Percentiles rank a stretch among this genome's conserved stretches.
Conservation (phyloP, 2,797 vertebrate species). For the Tokudaia muenninki region DNA sequence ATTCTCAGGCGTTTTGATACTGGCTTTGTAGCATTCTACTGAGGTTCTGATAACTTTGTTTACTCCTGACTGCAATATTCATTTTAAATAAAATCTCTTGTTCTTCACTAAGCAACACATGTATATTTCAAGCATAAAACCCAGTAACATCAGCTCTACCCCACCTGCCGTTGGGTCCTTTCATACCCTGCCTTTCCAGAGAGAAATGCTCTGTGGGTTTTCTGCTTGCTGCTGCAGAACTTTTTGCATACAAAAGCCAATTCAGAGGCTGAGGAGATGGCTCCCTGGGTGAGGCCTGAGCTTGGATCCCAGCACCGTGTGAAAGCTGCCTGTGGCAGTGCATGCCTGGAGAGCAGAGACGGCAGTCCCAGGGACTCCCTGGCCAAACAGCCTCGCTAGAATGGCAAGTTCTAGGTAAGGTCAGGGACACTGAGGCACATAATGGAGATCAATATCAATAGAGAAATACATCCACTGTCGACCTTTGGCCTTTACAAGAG, state of each 20-base stretch:
- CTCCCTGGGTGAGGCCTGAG: not conserved
- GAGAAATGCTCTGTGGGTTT: not conserved
- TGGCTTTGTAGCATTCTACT: not conserved
- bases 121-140: not conserved
- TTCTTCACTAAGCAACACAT: constrained; percentile 5
- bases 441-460: not conserved
- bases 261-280: not conserved
- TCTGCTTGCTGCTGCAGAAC: not conserved
- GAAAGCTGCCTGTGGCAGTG: too few species aligned
- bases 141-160: not conserved
- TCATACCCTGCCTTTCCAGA: not conserved
- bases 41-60: not conserved
- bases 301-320: too few species aligned
- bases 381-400: not conserved
- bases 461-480: not conserved
- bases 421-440: not conserved
- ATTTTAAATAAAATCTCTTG: constrained; percentile 22
- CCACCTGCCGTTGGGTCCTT: not conserved
- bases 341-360: not conserved
- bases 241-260: not conserved
- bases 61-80: not conserved
- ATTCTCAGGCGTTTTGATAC: not conserved
- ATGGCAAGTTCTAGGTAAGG: not conserved
- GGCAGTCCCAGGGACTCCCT: not conserved
- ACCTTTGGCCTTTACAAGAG: not conserved